Percentiles rank a stretch among this genome's conserved stretches.
phyloP scores from a whole-genome alignment of 2,797 vertebrate species.

The Microctenopoma stevenorrisi region DNA sequence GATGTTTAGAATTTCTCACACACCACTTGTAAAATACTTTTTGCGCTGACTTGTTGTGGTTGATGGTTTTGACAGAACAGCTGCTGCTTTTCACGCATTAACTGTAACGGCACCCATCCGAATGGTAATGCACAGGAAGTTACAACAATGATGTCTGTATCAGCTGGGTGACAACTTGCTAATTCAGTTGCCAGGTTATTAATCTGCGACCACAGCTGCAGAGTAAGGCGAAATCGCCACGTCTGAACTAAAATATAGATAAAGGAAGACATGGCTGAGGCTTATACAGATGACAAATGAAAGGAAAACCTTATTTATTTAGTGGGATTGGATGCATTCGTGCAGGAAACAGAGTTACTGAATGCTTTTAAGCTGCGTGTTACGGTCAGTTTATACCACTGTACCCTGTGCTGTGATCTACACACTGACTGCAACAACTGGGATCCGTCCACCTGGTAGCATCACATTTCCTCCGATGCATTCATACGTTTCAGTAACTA shows the following conservation, averaged over 20 bases:
- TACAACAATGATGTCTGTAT: not conserved
- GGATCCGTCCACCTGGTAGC: too few relatives aligned
- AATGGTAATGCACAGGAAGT: not conserved
- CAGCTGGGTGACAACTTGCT: slow-evolving; percentile 20
- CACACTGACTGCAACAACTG: too few relatives aligned
- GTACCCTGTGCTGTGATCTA: too few relatives aligned
- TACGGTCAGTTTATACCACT: too few relatives aligned
- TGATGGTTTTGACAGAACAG: slow-evolving; percentile 41
- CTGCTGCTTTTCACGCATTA: slow-evolving; percentile 51
- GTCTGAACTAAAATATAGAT: slow-evolving; percentile 2
- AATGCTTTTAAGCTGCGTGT: too few relatives aligned
- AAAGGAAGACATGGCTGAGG: not conserved
- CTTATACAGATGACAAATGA: too few relatives aligned
- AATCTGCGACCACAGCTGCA: slow-evolving; percentile 6
- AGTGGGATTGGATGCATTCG: too few relatives aligned
- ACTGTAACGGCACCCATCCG: slow-evolving; percentile 1
- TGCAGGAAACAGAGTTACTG: too few relatives aligned
- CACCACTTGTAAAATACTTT: slow-evolving; percentile 47
- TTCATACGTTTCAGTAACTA: too few relatives aligned
- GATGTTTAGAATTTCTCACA: slow-evolving; percentile 49
- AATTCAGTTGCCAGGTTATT: slow-evolving; percentile 8
- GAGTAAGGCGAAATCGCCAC: slow-evolving; percentile 18
- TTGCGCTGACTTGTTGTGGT: slow-evolving; percentile 21
- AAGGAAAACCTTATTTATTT: too few relatives aligned
- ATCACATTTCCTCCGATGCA: too few relatives aligned